Conservation (phyloP, 1,140 invertebrate species). For the Trichoplusia ni region DNA sequence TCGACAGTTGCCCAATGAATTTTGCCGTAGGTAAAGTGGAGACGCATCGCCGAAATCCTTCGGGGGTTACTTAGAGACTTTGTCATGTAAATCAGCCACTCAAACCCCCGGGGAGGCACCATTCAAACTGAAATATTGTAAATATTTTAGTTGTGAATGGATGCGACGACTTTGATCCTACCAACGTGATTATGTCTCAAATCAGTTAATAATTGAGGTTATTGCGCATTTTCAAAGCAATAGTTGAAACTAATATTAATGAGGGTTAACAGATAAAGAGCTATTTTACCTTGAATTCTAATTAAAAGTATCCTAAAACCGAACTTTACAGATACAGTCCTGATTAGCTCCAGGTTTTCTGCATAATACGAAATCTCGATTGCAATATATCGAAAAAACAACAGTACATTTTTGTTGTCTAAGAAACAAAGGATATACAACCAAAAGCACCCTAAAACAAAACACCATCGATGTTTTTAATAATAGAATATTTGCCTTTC, state of each 20-base stretch:
- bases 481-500: slow-evolving; percentile 21
- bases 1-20: slow-evolving; percentile 32
- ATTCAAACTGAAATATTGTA: slow-evolving; percentile 68
- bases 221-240: no score
- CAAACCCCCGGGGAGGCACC: slow-evolving; percentile 50
- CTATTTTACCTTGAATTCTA: not conserved
- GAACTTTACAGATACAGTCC: not conserved
- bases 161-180: slow-evolving; percentile 41
- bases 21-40: slow-evolving; percentile 31
- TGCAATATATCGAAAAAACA: no score
- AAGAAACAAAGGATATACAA: no score
- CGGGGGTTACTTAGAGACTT: slow-evolving; percentile 59
- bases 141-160: slow-evolving; percentile 56
- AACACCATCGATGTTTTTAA: slow-evolving; percentile 9
- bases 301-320: not conserved
- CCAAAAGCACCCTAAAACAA: no score
- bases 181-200: slow-evolving; percentile 19
- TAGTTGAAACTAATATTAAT: no score
- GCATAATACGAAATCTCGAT: no score
- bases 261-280: no score
- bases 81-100: slow-evolving; percentile 72
- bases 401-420: no score
- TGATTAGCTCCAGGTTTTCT: not conserved
- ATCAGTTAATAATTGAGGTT: not conserved
- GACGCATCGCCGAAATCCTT: slow-evolving; percentile 46